These are phyloP conservation scores for Calidris pugnax DNA, from an alignment of 2,113 vertebrate genomes.

Conservation along the genomic window DNA sequence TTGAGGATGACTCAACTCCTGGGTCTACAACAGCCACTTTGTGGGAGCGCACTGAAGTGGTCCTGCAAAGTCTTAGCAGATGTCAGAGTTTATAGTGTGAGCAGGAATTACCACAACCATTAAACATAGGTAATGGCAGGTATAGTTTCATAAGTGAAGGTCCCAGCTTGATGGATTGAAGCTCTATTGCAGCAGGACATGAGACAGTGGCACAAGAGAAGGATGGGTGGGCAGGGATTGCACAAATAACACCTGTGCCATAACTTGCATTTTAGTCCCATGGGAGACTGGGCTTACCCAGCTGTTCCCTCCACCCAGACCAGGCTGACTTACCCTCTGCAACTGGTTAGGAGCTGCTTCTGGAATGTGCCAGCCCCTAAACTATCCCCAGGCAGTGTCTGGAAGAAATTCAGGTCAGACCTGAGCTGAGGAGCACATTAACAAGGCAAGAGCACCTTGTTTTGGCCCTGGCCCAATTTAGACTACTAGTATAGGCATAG, in stretches of 20 bases:
- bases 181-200: background rate
- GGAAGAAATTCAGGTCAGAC: background rate
- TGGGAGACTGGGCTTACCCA: background rate
- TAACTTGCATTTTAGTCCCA: background rate
- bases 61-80: background rate
- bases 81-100: background rate
- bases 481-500: background rate
- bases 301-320: background rate
- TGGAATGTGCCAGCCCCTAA: background rate
- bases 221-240: background rate
- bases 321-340: background rate
- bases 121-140: background rate
- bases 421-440: background rate
- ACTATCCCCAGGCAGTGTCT: background rate
- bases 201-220: background rate
- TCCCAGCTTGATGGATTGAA: accelerated
- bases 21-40: background rate
- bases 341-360: background rate
- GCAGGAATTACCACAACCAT: background rate
- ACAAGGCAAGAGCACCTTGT: background rate
- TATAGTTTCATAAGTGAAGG: background rate
- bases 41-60: background rate
- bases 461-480: background rate
- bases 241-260: background rate
- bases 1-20: background rate